phyloP scores from a whole-genome alignment of 2,797 vertebrate genomes.

The Smutsia gigantea region DNA sequence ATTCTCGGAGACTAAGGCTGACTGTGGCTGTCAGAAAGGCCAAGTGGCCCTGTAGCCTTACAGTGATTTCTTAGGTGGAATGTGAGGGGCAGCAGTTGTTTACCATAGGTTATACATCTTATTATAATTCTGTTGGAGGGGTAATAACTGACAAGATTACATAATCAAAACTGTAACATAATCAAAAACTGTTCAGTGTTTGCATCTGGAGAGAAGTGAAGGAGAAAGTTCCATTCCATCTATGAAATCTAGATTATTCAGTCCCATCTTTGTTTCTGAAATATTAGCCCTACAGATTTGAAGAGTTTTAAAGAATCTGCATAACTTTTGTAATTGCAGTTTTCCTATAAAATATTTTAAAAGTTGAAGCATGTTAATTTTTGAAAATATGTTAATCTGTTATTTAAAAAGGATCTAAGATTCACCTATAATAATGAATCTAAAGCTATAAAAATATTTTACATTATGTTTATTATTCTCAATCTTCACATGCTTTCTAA shows the following conservation, averaged over 20 bases:
- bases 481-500: not conserved
- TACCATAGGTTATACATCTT: not conserved
- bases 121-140: not conserved
- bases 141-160: slow-evolving; percentile 7
- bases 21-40: not conserved
- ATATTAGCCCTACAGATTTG: not conserved
- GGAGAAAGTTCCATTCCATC: slow-evolving; percentile 1
- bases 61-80: not conserved
- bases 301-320: not conserved
- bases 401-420: slow-evolving; percentile 1
- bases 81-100: not conserved
- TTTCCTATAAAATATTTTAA: slow-evolving; percentile 19
- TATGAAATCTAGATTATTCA: not conserved
- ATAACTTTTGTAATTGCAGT: not conserved
- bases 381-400: not conserved
- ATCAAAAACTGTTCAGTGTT: not conserved
- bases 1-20: not conserved
- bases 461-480: slow-evolving; percentile 22
- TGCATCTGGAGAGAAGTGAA: not conserved
- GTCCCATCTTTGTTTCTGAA: slow-evolving; percentile 43
- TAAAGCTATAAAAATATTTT: not conserved
- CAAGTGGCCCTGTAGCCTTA: not conserved
- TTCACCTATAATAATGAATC: not conserved
- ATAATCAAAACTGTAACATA: not conserved
- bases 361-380: slow-evolving; percentile 1